Evolutionary conservation across 2,113 vertebrate species (phyloP).

Genomic region (Tachysurus vachellii): DNA sequence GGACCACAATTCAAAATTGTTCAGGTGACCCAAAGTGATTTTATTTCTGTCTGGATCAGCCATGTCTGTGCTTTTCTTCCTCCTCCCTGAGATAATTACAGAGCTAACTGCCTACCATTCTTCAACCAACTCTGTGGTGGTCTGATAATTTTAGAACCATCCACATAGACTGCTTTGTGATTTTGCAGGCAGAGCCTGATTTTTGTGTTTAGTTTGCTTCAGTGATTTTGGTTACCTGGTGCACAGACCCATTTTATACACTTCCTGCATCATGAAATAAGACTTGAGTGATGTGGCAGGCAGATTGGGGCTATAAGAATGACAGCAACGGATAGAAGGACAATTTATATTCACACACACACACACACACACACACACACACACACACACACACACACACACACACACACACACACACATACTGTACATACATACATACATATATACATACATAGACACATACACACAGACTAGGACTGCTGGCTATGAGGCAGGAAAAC

Average conservation of each 20-base stretch:
- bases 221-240: background rate
- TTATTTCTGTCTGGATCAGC: background rate
- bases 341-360: background rate
- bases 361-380: background rate
- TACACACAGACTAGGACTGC: no score
- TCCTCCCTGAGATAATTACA: background rate
- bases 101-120: background rate
- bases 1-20: background rate
- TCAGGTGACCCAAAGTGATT: background rate
- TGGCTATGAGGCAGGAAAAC: no score
- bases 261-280: background rate
- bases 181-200: background rate
- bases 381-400: no score
- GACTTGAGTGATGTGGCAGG: background rate
- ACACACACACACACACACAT: no score
- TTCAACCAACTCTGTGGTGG: background rate
- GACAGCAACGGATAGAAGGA: background rate
- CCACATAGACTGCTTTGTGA: background rate
- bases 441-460: no score
- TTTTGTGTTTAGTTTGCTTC: background rate
- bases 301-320: background rate
- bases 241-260: background rate
- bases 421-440: no score
- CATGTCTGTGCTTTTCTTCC: background rate
- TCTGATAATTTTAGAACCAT: conserved; percentile 12